Base-by-base conservation (phyloP, 2,113 vertebrate genomes). In the Istiophorus platypterus region DNA sequence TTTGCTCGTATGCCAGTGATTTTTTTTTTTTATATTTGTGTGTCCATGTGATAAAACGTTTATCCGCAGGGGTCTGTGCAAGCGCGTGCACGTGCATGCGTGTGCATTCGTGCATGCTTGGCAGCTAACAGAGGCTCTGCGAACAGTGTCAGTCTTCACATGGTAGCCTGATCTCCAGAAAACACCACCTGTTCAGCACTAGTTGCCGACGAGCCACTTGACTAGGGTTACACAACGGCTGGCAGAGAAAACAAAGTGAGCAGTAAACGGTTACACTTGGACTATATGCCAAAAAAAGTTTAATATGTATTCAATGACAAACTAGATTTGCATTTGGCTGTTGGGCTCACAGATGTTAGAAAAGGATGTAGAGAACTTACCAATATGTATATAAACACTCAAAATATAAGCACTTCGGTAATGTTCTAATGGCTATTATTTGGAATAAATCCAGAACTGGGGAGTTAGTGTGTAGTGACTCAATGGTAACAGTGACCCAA, bases 111-210 rank as follows among this genome's bases (percentile, higher is more conserved):
- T 42, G 2, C 49, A 26, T 49, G 61, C 68, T n/a, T 52, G 62
- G n/a, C 20, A 22, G 70, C 41, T 63, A 63, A 68, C 72, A 63
- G 24, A 12, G 42, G 27, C 66, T 71, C 11, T 3, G 12, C 72
- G 54, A 76, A 74, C 42, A 41, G 37, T 18, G 26, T 54, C 45
- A 63, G 71, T 81, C 81, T 86, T 81, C 49, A 71, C 74, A 29
- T 17, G n/a, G 73, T 42, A 72, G 72, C 70, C 66, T 67, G 81
- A 85, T 86, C 76, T 42, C 52, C n/a, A 41, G 69, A 76, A 65
- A 78, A 73, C n/a, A 1, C 68, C 88, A 80, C 84, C 88, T 87
- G 90, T 41, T 87, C 68, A 62, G 41, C 71, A 14, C 42, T 18
- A 4, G 69, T 56, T 7, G 4, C 18, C 15, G 4, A 57, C 56